Evolutionary conservation across 2,888 invertebrate genomes (phyloP).

Genomic region (Megalurothrips usitatus): DNA sequence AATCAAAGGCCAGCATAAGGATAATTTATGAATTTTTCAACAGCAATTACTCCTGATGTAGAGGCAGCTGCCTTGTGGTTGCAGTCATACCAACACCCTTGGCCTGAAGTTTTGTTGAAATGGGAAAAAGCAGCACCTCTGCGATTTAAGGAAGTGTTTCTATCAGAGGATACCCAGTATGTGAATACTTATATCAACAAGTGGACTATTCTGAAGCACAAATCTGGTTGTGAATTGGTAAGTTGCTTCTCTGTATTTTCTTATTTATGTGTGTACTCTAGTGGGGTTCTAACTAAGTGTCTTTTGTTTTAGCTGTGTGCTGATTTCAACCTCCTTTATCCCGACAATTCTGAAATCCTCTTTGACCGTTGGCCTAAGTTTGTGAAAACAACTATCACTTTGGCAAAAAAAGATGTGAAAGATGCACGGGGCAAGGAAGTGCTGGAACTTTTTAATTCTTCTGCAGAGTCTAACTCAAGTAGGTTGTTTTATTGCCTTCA

Average conservation of each 20-base stretch:
- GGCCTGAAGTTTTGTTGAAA: too few relatives aligned
- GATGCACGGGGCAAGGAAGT: not conserved
- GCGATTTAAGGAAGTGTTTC: too few relatives aligned
- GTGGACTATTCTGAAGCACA: not conserved
- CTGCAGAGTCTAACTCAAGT: not conserved
- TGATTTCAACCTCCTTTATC: not conserved
- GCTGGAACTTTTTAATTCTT: not conserved
- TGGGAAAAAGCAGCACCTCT: too few relatives aligned
- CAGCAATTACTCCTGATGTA: too few relatives aligned
- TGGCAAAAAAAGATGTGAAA: not conserved
- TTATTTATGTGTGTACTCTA: not conserved
- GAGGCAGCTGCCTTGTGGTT: too few relatives aligned
- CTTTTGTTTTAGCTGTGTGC: not conserved
- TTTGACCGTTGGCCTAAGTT: not conserved
- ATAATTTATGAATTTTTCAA: too few relatives aligned
- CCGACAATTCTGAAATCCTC: not conserved
- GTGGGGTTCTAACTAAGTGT: not conserved
- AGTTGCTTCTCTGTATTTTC: not conserved
- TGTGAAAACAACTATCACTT: not conserved
- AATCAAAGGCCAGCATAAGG: too few relatives aligned
- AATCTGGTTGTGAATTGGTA: slow-evolving; percentile 2
- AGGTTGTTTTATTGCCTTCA: not conserved
- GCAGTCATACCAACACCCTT: too few relatives aligned
- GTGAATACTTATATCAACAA: not conserved
- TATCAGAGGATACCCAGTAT: too few relatives aligned